Percentiles rank a stretch among this genome's conserved stretches.
Evolutionary conservation across 92 coral and sea anemone genomes (phyloP).

Genomic region (Micromussa lordhowensis): DNA sequence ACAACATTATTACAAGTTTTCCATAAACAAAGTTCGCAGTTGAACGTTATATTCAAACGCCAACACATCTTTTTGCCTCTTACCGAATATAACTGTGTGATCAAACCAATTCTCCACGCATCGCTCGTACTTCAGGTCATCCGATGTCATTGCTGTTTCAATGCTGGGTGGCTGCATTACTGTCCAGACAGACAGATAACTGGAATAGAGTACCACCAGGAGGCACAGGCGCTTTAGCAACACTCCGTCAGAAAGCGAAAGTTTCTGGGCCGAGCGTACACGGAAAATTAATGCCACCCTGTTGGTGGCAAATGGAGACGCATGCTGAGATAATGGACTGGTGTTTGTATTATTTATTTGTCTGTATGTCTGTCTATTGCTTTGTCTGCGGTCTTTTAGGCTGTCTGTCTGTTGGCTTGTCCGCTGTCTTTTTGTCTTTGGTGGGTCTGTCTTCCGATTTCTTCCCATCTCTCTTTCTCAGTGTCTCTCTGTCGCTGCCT

Average conservation of each 20-base stretch:
- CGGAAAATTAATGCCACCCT: slow-evolving; percentile 82
- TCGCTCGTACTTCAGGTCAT: slow-evolving; percentile 60
- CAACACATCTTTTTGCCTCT: background rate
- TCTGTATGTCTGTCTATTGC: background rate
- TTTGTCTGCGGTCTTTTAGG: background rate
- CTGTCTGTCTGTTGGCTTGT: background rate
- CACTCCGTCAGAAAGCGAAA: slow-evolving; percentile 78
- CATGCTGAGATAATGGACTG: background rate
- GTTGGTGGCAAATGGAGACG: background rate
- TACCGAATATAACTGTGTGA: slow-evolving; percentile 46
- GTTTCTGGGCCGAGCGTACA: slow-evolving; percentile 87
- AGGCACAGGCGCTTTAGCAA: slow-evolving; percentile 70
- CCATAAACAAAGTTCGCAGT: background rate
- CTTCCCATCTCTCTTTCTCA: no score
- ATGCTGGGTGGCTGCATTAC: slow-evolving; percentile 59
- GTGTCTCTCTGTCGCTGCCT: no score
- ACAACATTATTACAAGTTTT: background rate
- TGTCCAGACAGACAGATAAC: slow-evolving; percentile 84
- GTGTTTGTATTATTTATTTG: background rate
- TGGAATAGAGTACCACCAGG: slow-evolving; percentile 60
- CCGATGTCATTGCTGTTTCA: slow-evolving; percentile 50
- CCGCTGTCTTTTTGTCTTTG: no score
- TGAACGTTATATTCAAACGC: background rate
- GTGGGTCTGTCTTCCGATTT: no score
- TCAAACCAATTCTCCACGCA: slow-evolving; percentile 48